Evolutionary conservation across 2,797 vertebrate genomes (phyloP).

Genomic region (Malurus leucopterus): DNA sequence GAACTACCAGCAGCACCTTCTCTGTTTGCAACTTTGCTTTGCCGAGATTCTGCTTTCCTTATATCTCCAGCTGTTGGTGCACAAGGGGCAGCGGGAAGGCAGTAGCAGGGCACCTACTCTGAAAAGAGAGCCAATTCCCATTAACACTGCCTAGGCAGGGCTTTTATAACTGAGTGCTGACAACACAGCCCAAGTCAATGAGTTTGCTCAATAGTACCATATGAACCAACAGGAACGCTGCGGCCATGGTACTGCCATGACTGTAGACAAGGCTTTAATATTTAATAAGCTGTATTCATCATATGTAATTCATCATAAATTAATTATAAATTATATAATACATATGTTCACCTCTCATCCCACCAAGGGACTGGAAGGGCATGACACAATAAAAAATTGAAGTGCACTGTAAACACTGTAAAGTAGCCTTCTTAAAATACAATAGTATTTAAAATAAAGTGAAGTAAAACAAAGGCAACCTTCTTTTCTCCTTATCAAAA

Average conservation of each 20-base stretch:
- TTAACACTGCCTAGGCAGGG: not conserved
- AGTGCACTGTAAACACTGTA: conserved; percentile 9
- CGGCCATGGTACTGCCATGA: not conserved
- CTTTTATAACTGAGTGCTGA: not conserved
- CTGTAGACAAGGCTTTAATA: conserved; percentile 26
- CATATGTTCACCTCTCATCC: conserved; percentile 12
- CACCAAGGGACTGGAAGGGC: conserved; percentile 1
- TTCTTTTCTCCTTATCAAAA: not conserved
- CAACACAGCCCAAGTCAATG: not conserved
- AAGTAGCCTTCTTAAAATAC: conserved; percentile 16
- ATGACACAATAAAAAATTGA: conserved; percentile 38
- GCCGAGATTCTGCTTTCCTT: not conserved
- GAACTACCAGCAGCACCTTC: not conserved
- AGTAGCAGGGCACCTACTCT: not conserved
- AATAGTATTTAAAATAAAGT: conserved; percentile 14
- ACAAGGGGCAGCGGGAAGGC: not conserved
- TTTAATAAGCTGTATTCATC: conserved; percentile 41
- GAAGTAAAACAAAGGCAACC: not conserved
- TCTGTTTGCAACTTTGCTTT: fast-evolving
- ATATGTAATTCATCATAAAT: conserved; percentile 33
- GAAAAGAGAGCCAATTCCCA: not conserved
- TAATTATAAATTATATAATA: conserved; percentile 56
- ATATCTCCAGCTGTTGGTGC: not conserved
- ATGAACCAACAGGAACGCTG: not conserved
- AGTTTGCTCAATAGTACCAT: not conserved